A percentile compares a stretch with the other conserved stretches of the same genome.
Evolutionary conservation across 2,113 vertebrate species (phyloP).

Genomic region (Paramormyrops kingsleyae): DNA sequence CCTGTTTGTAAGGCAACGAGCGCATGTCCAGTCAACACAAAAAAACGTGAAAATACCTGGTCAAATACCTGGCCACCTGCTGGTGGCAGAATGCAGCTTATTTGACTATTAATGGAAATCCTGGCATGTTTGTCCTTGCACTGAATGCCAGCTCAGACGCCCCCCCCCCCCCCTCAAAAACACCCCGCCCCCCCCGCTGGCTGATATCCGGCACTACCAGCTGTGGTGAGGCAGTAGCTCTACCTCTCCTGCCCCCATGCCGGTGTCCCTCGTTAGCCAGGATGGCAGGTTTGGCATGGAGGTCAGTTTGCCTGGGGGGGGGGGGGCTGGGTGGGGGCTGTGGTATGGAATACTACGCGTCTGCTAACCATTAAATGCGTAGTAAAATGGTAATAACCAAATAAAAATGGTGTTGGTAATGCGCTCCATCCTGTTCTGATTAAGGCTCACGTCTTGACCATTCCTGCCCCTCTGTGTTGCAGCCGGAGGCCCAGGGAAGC

Average conservation of each 20-base stretch:
- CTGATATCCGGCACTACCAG: background rate
- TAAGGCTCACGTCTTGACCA: constrained; percentile 26
- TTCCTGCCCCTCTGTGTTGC: constrained; percentile 24
- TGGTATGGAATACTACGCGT: background rate
- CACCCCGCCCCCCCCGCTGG: background rate
- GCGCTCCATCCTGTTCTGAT: constrained; percentile 16
- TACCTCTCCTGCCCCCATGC: background rate
- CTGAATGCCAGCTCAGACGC: background rate
- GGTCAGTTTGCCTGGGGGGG: background rate
- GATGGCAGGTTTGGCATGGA: background rate
- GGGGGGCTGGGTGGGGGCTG: background rate
- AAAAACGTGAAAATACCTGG: background rate
- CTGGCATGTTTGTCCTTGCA: background rate
- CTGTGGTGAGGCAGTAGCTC: background rate
- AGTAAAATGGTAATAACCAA: background rate
- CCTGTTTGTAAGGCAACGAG: background rate
- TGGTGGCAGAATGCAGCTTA: background rate
- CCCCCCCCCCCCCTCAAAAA: background rate
- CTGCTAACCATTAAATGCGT: background rate
- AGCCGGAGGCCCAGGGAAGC: constrained; percentile 71
- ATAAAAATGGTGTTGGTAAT: constrained; percentile 30
- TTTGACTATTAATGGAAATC: background rate
- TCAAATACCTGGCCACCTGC: background rate
- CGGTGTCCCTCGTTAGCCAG: background rate
- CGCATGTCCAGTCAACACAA: background rate